phyloP scores from a whole-genome alignment of 2,113 vertebrate genomes.

The Archilochus colubris region DNA sequence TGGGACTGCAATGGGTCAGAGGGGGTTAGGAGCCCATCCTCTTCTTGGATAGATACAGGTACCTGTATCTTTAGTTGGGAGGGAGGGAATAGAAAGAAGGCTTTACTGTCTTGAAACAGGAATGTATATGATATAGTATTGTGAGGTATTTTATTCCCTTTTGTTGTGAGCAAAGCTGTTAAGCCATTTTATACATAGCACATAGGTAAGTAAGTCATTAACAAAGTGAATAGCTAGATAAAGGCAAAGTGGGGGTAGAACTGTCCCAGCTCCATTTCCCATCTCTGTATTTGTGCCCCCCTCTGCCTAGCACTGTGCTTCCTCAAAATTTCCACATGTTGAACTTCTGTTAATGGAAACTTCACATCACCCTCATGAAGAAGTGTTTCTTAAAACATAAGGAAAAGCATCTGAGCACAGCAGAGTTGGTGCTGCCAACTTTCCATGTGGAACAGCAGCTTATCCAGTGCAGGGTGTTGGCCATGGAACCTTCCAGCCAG shows the following conservation, averaged over 20 bases:
- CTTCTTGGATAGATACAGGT: not conserved
- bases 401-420: not conserved
- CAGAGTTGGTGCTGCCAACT: not conserved
- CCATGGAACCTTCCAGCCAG: not conserved
- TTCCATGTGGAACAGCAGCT: not conserved
- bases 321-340: not conserved
- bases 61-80: rapidly evolving
- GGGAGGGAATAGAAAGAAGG: not conserved
- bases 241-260: not conserved
- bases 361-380: rapidly evolving
- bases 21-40: not conserved
- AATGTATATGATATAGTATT: not conserved
- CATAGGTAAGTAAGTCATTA: slow-evolving; percentile 58
- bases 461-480: rapidly evolving
- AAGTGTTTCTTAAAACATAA: not conserved
- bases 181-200: slow-evolving; percentile 55
- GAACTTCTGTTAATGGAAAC: not conserved
- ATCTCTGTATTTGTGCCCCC: not conserved
- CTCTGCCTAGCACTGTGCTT: not conserved
- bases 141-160: slow-evolving; percentile 83
- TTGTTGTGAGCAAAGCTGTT: slow-evolving; percentile 65
- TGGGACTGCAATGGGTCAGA: not conserved
- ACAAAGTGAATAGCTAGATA: not conserved
- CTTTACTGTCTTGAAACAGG: slow-evolving; percentile 43
- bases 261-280: not conserved